Evolutionary conservation across 1,140 invertebrate species (phyloP).

Genomic region (Gerris buenoi): DNA sequence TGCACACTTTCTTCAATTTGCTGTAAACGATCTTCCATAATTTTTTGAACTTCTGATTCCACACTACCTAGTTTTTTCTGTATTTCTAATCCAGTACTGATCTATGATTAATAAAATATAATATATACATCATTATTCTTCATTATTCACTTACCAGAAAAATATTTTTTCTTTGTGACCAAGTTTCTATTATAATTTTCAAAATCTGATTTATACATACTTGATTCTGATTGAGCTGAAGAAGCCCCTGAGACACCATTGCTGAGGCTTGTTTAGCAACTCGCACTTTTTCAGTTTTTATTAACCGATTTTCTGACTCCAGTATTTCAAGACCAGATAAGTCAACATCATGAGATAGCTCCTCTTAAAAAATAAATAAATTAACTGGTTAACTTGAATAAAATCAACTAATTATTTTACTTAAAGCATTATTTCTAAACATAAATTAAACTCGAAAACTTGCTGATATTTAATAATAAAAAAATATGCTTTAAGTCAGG

Average conservation of each 20-base stretch:
- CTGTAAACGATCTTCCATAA: slow-evolving; percentile 36
- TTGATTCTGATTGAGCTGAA: slow-evolving; percentile 47
- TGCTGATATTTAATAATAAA: too few species aligned
- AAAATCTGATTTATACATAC: too few species aligned
- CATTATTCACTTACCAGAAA: too few species aligned
- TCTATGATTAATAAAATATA: too few species aligned
- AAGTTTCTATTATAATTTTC: too few species aligned
- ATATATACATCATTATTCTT: too few species aligned
- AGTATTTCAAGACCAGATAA: slow-evolving; percentile 51
- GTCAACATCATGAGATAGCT: slow-evolving; percentile 48
- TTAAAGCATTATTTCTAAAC: too few species aligned
- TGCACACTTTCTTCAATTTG: slow-evolving; percentile 41
- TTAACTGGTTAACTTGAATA: too few species aligned
- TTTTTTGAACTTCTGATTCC: slow-evolving; percentile 37
- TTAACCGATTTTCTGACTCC: slow-evolving; percentile 46
- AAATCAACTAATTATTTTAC: too few species aligned
- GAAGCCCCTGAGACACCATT: slow-evolving; percentile 47
- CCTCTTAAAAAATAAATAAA: slow-evolving; percentile 44
- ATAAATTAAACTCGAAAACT: too few species aligned
- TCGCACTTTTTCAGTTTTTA: slow-evolving; percentile 45
- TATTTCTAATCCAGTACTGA: slow-evolving; percentile 49
- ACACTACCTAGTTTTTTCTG: slow-evolving; percentile 52
- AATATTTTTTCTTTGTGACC: too few species aligned
- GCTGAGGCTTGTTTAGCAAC: slow-evolving; percentile 49
- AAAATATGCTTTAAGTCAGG: too few species aligned